phyloP scores from a whole-genome alignment of 2,113 vertebrate species.

The Cyprinodon brontotheroides region DNA sequence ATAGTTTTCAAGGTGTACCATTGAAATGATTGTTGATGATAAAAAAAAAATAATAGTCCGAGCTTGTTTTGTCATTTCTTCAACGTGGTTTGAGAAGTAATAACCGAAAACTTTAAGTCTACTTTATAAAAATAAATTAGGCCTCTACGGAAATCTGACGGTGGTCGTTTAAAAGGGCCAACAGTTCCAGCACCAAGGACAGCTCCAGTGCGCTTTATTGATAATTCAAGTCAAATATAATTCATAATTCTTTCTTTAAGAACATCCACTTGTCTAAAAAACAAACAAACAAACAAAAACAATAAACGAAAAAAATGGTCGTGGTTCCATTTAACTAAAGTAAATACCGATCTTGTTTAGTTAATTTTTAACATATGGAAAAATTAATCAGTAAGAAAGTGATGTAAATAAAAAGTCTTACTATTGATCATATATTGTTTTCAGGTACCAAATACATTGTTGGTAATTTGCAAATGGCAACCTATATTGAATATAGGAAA shows the following conservation, averaged over 20 bases:
- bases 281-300: neutral
- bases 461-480: neutral
- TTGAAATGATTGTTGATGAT: conserved; percentile 99
- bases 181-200: conserved; percentile 61
- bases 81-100: neutral
- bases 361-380: neutral
- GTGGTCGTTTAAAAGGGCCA: neutral
- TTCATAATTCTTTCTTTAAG: neutral
- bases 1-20: conserved; percentile 99
- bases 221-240: fast-evolving
- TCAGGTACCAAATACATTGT: neutral
- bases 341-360: neutral
- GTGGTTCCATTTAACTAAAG: neutral
- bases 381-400: neutral
- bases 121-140: too few species aligned
- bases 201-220: neutral
- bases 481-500: too few species aligned
- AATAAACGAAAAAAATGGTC: neutral
- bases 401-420: neutral
- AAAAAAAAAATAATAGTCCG: conserved; percentile 84
- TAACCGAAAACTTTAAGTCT: neutral
- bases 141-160: neutral
- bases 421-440: neutral
- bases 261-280: neutral
- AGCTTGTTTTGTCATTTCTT: conserved; percentile 70